A percentile compares a stretch with the other conserved stretches of the same genome.
Evolutionary conservation across 2,888 invertebrate genomes (phyloP).

Genomic region (Odontocerum albicorne): DNA sequence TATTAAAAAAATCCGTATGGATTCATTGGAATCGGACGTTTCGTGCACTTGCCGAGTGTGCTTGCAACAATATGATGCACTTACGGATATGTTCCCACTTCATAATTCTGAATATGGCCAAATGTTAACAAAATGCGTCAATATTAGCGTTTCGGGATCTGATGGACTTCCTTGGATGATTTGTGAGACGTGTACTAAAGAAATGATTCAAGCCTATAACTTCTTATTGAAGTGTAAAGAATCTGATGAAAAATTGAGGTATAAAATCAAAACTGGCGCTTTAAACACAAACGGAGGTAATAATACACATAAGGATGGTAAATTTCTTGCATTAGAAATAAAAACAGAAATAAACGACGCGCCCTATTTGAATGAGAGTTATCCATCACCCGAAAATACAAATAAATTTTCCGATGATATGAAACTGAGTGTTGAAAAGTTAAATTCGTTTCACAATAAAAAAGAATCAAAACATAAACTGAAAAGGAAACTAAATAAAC

Average conservation of each 20-base stretch:
- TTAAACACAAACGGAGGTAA: background rate
- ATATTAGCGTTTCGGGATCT: constrained; percentile 11
- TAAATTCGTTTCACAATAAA: background rate
- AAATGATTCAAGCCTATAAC: constrained; percentile 18
- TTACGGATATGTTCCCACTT: constrained; percentile 17
- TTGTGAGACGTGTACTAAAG: constrained; percentile 18
- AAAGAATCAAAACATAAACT: constrained; percentile 1
- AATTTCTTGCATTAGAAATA: background rate
- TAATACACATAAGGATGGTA: background rate
- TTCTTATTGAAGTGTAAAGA: constrained; percentile 25
- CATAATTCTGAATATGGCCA: constrained; percentile 11
- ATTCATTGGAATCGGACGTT: background rate
- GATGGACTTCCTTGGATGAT: constrained; percentile 24
- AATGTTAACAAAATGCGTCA: constrained; percentile 19
- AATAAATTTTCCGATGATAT: too few relatives aligned
- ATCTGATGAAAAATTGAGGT: constrained; percentile 16
- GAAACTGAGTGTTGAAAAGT: too few relatives aligned
- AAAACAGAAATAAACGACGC: background rate
- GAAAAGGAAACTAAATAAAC: constrained; percentile 5
- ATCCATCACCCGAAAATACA: too few relatives aligned
- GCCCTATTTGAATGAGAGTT: too few relatives aligned
- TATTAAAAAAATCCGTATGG: background rate
- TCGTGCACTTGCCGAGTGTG: constrained; percentile 17
- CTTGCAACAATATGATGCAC: background rate
- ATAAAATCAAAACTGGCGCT: constrained; percentile 1